These are phyloP conservation scores for Enteromius anoplus DNA, from an alignment of 2,797 vertebrate genomes.

Conservation along the genomic window DNA sequence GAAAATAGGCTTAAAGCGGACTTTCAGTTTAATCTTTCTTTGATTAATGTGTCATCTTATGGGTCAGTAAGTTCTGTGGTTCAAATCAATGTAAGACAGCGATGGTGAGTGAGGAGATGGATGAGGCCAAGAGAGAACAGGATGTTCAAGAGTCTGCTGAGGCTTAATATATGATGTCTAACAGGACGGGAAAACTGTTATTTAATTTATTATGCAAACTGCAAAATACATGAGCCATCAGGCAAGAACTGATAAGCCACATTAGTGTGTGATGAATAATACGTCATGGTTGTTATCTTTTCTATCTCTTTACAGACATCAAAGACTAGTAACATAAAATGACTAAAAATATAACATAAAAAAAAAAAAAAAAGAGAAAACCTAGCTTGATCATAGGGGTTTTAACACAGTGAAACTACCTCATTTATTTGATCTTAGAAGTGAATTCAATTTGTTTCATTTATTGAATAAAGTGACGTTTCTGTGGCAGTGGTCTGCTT, in stretches of 20 bases:
- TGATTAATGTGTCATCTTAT: conserved; percentile 3
- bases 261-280: conserved; percentile 23
- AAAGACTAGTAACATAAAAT: background rate
- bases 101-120: background rate
- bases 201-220: conserved; percentile 42
- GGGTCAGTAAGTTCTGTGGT: conserved; percentile 30
- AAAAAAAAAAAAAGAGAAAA: background rate
- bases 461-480: background rate
- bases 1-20: background rate
- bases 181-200: conserved; percentile 23
- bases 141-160: background rate
- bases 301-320: background rate
- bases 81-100: background rate
- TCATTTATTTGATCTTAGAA: background rate
- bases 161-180: conserved; percentile 13
- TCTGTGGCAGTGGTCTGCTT: background rate
- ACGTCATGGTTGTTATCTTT: conserved; percentile 10
- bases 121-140: background rate
- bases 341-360: background rate
- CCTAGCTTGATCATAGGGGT: background rate
- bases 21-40: conserved; percentile 10
- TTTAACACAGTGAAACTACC: background rate
- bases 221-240: conserved; percentile 20
- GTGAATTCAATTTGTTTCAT: background rate
- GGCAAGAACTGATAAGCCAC: conserved; percentile 16